Evolutionary conservation across 2,888 invertebrate genomes (phyloP), one percentile per base, ranked within the genome.

Genomic region (Heliothis peltigera): DNA sequence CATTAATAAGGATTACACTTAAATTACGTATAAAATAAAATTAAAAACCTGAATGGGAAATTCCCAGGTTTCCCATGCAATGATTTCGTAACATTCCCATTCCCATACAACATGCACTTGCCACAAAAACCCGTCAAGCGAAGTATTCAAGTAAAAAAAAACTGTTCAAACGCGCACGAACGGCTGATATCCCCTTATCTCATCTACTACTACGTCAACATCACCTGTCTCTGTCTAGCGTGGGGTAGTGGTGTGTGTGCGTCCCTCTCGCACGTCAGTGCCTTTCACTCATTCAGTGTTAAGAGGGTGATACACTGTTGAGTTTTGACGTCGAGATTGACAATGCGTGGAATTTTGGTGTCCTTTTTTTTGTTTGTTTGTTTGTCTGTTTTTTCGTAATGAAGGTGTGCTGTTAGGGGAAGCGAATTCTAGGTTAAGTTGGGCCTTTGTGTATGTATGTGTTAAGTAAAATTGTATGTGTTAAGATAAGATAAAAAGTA

Each of bases 171-270:
- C 88, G 90, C 88, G 79, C 89, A 76, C 70, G 71, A 86, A 89
- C 88, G 86, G 87, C 90, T 93, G 94, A 94, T 94, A 94, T 92
- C 92, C 91, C 92, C 94, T 93, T 93, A 93, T 93, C 93, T 93
- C 93, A 92, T 93, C 93, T 91, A 92, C 92, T 88, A 91, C 93
- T 92, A 92, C 94, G 94, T 92, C 94, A 93, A 93, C 94, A 93
- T 89, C 85, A 70, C 77, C 87, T 70, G 80, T 93, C 92, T 75
- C 85, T 82, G 49, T 93, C 90, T 77, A 54, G 64, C 91, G 18
- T 75, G 70, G 21, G 71, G 73, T 77, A 73, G 68, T 75, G 75
- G 66, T 66, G 77, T 84, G 77, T 61, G 28, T 51, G 64, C 67
- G 62, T 89, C 85, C 67, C 85, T 51, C 70, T 89, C 84, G 68